These are phyloP conservation scores for Selene dorsalis DNA, from an alignment of 2,797 vertebrate species.

Conservation along the genomic window DNA sequence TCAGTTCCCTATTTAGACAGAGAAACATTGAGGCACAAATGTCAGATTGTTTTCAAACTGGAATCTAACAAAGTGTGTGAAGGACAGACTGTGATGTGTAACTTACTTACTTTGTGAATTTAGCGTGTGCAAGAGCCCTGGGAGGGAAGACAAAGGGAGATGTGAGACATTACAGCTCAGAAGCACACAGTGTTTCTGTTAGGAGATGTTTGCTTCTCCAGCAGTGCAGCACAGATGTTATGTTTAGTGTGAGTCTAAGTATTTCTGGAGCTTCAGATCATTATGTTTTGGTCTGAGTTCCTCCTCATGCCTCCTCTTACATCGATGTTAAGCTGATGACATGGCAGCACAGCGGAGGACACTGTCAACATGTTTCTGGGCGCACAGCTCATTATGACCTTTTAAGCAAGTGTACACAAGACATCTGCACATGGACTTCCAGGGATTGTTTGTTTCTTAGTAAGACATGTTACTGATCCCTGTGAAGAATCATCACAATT, in stretches of 20 bases:
- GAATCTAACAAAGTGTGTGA: not conserved
- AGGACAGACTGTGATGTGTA: not conserved
- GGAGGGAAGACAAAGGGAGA: constrained; percentile 42
- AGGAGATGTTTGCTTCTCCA: no score
- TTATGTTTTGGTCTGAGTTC: not conserved
- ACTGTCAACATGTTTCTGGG: constrained; percentile 14
- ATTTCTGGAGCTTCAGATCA: not conserved
- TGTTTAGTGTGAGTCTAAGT: no score
- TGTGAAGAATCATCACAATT: not conserved
- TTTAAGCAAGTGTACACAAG: constrained; percentile 5
- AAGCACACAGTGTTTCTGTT: no score
- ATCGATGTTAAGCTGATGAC: not conserved
- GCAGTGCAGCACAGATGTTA: no score
- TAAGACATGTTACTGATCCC: constrained; percentile 28
- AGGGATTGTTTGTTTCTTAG: constrained; percentile 14
- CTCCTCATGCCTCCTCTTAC: not conserved
- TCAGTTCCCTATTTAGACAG: constrained; percentile 90
- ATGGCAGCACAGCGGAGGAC: not conserved
- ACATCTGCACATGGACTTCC: constrained; percentile 8
- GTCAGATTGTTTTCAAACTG: constrained; percentile 23
- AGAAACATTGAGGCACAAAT: constrained; percentile 33
- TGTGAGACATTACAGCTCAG: not conserved
- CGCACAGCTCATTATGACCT: constrained; percentile 12
- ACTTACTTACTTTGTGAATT: constrained; percentile 98
- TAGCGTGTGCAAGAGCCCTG: constrained; percentile 97